Percentiles rank a stretch among this genome's conserved stretches.
These are phyloP conservation scores for Pyrocephalus nanus DNA, from an alignment of 2,797 vertebrate genomes.

Conservation along the genomic window DNA sequence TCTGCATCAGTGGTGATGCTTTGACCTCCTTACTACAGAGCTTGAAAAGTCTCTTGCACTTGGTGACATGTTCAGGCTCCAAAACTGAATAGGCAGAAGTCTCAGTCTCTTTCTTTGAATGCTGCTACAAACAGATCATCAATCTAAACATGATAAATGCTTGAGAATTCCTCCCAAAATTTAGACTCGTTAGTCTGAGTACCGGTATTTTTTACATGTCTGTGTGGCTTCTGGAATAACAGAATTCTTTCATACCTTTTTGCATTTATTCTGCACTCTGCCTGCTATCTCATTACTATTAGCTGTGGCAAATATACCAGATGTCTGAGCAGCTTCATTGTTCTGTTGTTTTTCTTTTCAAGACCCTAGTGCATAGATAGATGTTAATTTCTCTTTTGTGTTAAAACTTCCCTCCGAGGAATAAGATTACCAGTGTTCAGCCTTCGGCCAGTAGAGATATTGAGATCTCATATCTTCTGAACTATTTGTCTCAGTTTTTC, in stretches of 20 bases:
- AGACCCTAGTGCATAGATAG: not conserved
- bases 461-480: not conserved
- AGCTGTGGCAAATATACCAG: conserved; percentile 36
- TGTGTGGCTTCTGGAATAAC: not conserved
- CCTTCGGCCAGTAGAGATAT: not conserved
- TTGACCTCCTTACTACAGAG: conserved; percentile 48
- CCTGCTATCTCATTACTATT: conserved; percentile 3
- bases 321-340: conserved; percentile 43
- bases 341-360: conserved; percentile 41
- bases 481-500: not conserved
- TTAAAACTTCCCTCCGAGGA: not conserved
- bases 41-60: conserved; percentile 59
- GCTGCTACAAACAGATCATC: conserved; percentile 13
- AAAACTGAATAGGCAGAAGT: conserved; percentile 17
- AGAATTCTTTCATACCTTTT: conserved; percentile 16
- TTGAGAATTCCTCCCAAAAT: not conserved
- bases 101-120: conserved; percentile 35
- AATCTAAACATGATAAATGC: not conserved
- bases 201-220: not conserved
- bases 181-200: not conserved
- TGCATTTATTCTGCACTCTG: conserved; percentile 15
- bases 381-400: conserved; percentile 54
- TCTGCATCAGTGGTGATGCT: not conserved
- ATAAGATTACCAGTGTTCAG: conserved; percentile 24
- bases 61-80: conserved; percentile 57